These are phyloP conservation scores for Cassiopea andromeda DNA, from an alignment of 30 jellyfish, hydroid and myxozoan genomes.

Conservation along the genomic window DNA sequence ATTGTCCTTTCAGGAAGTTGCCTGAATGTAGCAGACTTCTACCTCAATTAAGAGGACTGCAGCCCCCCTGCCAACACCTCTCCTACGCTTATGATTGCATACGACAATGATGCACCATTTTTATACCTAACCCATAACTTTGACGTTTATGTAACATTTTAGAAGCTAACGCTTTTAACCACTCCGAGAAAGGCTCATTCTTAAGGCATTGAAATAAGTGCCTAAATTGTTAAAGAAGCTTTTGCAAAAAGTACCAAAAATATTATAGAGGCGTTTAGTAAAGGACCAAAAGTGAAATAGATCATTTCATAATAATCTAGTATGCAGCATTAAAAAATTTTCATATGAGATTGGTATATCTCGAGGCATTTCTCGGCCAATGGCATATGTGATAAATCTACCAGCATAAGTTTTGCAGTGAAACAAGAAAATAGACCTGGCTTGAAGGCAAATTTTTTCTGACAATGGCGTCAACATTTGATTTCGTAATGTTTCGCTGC, in stretches of 20 bases:
- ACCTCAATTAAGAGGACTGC: no score
- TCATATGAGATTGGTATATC: no score
- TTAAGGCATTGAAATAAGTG: conserved; percentile 1
- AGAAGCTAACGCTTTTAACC: neutral
- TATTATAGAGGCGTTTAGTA: no score
- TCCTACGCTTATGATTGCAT: neutral
- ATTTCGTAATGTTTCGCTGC: neutral
- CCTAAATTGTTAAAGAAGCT: neutral
- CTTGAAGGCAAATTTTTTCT: neutral
- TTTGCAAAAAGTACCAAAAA: neutral
- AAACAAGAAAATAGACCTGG: neutral
- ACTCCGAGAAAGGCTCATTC: neutral
- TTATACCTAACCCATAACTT: neutral
- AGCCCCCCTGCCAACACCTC: neutral
- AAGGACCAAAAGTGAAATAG: no score
- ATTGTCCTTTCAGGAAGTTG: no score
- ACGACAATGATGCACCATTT: neutral
- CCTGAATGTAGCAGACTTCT: no score
- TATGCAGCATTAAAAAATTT: no score
- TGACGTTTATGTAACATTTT: neutral
- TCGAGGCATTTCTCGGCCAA: no score
- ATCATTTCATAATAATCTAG: no score
- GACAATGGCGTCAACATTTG: neutral
- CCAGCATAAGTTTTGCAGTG: no score
- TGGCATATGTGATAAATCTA: no score